phyloP scores from a whole-genome alignment of 2,797 vertebrate genomes.

The Eidolon dupreanum region DNA sequence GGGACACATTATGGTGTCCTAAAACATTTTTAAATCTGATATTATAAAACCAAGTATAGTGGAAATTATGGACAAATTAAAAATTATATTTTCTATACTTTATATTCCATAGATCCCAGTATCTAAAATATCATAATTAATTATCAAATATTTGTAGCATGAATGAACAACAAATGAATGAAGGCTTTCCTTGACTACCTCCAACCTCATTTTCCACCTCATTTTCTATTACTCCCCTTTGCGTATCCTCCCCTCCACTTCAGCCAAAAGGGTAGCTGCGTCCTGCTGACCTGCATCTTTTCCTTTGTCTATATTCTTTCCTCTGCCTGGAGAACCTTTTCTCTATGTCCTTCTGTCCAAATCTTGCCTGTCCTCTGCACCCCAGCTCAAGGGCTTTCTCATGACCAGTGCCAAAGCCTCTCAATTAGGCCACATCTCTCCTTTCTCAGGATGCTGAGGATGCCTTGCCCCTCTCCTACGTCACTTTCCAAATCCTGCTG shows the following conservation, averaged over 20 bases:
- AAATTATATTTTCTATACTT: background rate
- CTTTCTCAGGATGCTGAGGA: background rate
- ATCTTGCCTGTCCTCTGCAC: background rate
- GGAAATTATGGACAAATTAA: background rate
- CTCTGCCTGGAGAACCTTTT: background rate
- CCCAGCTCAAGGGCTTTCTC: background rate
- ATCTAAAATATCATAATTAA: background rate
- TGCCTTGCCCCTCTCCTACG: background rate
- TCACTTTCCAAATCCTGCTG: background rate
- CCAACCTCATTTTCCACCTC: background rate
- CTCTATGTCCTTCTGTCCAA: background rate
- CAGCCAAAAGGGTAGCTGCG: background rate
- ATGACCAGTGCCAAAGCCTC: no score
- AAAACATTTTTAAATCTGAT: background rate
- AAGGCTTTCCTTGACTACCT: background rate
- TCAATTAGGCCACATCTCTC: background rate
- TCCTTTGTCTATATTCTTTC: background rate
- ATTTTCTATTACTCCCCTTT: background rate
- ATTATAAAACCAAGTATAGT: background rate
- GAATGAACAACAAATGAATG: background rate
- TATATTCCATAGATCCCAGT: background rate
- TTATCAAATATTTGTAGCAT: background rate
- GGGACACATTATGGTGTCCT: background rate
- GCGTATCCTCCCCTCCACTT: background rate
- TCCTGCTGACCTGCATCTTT: background rate